Evolutionary conservation across 2,113 vertebrate genomes (phyloP), one percentile per base, ranked within the genome.

Genomic region (Trochalopteron elliotii): DNA sequence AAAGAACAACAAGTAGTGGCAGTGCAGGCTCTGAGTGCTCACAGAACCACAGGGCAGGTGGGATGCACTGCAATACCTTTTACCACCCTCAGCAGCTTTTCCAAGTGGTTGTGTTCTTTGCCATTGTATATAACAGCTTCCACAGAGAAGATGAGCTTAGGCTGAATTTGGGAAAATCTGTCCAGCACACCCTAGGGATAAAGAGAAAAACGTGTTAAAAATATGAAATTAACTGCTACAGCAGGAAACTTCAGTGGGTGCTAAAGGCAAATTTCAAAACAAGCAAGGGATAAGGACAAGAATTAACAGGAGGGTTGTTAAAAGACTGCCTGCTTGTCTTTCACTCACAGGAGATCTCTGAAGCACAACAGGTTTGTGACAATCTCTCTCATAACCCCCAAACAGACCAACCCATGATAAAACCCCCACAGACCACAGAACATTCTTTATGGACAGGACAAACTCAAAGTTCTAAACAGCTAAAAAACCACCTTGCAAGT

Each of bases 101-200:
- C 99, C 98, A 99, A 90, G 97, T 99, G 99, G 89, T 98, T 97
- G 5, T 99, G 99, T 15, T 98, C 97, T 95, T 99, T 99, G 93
- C 99, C 98, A 7, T 99, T 99, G 97, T 99, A 99, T 61, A 99
- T 89, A 28, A 99, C 99, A 3, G 99, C 99, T 60, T 99, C 98
- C 4, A 99, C 99, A 0, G 99, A 99, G 96, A 99, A 99, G 94
- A 99, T 98, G 49, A 99, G 95, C 85, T 99, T 99, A 8, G 99
- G 99, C 95, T 99, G 99, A 87, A 99, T 99, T 89, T 99, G 99
- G 61, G 99, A 99, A 92, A 99, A 98, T 35, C 99, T 98, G 97
- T 99, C 99, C 83, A 99, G 98, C 1, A 99, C 99, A 2, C 99
- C 99, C 99, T 99, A 90, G 40, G 9, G 9, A 87, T 15, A 75